Evolutionary conservation across 2,888 invertebrate species (phyloP).

Genomic region (Calliphora vomitoria): DNA sequence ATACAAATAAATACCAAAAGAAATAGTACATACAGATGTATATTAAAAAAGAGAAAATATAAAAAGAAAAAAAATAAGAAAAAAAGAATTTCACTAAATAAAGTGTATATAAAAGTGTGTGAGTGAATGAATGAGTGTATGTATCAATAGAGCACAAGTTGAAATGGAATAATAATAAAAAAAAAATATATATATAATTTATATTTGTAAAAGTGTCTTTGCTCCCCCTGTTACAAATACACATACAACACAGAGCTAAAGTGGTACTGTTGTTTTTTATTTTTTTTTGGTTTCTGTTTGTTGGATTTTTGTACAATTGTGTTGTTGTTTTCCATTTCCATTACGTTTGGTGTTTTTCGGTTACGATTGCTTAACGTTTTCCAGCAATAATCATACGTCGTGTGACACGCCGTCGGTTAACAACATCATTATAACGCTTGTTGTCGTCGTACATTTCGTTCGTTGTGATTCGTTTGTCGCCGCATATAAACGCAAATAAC

Average conservation of each 20-base stretch:
- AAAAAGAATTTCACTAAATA: background rate
- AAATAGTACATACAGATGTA: conserved; percentile 12
- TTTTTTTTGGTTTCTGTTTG: conserved; percentile 43
- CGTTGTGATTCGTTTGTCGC: conserved; percentile 34
- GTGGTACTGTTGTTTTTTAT: conserved; percentile 49
- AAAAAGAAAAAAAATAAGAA: conserved; percentile 26
- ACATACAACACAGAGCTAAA: conserved; percentile 25
- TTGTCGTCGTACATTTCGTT: conserved; percentile 38
- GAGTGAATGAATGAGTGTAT: conserved; percentile 26
- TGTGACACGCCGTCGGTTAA: conserved; percentile 82
- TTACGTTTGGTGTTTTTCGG: conserved; percentile 73
- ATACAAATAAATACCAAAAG: conserved; percentile 59
- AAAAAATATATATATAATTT: conserved; percentile 28
- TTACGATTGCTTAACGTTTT: conserved; percentile 78
- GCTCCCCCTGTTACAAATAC: conserved; percentile 59
- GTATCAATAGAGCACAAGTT: conserved; percentile 50
- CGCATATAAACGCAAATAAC: conserved; percentile 41
- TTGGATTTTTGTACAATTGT: conserved; percentile 61
- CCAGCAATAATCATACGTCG: conserved; percentile 78
- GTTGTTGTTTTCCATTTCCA: conserved; percentile 74
- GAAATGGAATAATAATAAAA: conserved; percentile 51
- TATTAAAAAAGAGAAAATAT: conserved; percentile 14
- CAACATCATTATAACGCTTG: conserved; percentile 71
- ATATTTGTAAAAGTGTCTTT: conserved; percentile 67
- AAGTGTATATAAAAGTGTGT: conserved; percentile 27